Conservation (phyloP, 2,113 vertebrate species). For the Hiodon alosoides region DNA sequence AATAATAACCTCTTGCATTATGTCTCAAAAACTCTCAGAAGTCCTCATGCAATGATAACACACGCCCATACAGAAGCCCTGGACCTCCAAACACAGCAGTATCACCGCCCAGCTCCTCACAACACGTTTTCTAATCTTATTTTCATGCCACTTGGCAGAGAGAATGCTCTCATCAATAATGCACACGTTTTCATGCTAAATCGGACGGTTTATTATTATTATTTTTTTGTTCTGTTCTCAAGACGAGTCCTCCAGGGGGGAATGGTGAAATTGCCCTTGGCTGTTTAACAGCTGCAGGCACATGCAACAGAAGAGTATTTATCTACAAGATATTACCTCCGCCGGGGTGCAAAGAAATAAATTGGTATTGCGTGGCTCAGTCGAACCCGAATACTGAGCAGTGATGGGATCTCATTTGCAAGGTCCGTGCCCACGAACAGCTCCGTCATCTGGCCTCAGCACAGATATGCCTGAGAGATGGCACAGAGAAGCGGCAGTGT, state of each 20-base stretch:
- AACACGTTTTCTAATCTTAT: not conserved
- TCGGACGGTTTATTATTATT: conserved; percentile 5
- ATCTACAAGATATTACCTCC: conserved; percentile 26
- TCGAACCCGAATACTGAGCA: not conserved
- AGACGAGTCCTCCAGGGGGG: conserved; percentile 4
- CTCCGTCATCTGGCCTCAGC: not conserved
- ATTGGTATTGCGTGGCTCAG: conserved; percentile 26
- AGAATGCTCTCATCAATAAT: conserved; percentile 29
- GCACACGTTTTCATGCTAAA: conserved; percentile 23
- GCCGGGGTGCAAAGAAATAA: conserved; percentile 17
- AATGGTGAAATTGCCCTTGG: conserved; percentile 7
- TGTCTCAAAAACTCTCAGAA: not conserved
- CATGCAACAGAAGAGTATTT: conserved; percentile 13
- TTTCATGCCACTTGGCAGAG: conserved; percentile 10
- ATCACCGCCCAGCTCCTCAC: not conserved
- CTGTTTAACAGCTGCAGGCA: conserved; percentile 27
- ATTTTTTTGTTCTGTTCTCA: conserved; percentile 15
- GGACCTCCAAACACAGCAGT: not conserved
- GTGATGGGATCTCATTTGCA: conserved; percentile 19
- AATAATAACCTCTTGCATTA: not conserved
- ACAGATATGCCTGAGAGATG: not conserved
- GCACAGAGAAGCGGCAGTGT: not conserved
- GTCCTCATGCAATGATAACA: too few relatives aligned
- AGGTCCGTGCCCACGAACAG: not conserved
- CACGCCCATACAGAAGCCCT: too few relatives aligned